phyloP scores from a whole-genome alignment of 1,140 invertebrate species.

The Apis dorsata region DNA sequence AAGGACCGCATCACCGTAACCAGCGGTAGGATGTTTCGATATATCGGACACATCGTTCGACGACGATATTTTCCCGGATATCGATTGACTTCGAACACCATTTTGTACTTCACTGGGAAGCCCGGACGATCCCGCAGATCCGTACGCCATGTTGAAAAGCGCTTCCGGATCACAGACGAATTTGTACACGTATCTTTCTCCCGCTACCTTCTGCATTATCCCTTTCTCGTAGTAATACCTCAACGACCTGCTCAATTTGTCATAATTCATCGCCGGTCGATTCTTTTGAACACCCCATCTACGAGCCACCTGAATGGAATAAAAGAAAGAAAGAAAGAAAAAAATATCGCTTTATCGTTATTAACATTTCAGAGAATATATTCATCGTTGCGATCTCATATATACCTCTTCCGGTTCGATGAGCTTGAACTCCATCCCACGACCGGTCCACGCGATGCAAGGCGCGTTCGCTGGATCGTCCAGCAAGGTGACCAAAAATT shows the following conservation, averaged over 20 bases:
- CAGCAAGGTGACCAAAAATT: slow-evolving; percentile 94
- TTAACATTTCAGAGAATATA: neutral
- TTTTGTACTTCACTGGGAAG: slow-evolving; percentile 56
- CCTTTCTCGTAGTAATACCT: slow-evolving; percentile 98
- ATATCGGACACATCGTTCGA: slow-evolving; percentile 58
- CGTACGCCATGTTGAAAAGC: slow-evolving; percentile 92
- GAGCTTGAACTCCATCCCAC: slow-evolving; percentile 96
- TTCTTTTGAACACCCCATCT: slow-evolving; percentile 93
- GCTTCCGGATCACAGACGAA: slow-evolving; percentile 97
- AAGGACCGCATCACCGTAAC: slow-evolving; percentile 70
- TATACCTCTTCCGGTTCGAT: slow-evolving; percentile 95
- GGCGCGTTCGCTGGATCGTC: slow-evolving; percentile 92
- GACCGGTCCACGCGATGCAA: slow-evolving; percentile 97
- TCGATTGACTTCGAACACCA: slow-evolving; percentile 53
- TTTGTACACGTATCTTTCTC: slow-evolving; percentile 97
- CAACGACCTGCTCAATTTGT: slow-evolving; percentile 95
- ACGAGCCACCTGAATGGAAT: slow-evolving; percentile 84
- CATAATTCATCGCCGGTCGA: slow-evolving; percentile 97
- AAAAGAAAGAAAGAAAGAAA: neutral
- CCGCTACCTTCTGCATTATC: slow-evolving; percentile 98
- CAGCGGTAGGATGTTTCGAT: slow-evolving; percentile 58
- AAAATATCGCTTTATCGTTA: neutral
- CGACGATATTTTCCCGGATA: slow-evolving; percentile 56
- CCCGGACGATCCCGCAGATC: slow-evolving; percentile 57
- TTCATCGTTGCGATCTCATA: neutral